Evolutionary conservation across 1,140 invertebrate genomes (phyloP), one percentile per base, ranked within the genome.

Genomic region (Pogonomyrmex barbatus): DNA sequence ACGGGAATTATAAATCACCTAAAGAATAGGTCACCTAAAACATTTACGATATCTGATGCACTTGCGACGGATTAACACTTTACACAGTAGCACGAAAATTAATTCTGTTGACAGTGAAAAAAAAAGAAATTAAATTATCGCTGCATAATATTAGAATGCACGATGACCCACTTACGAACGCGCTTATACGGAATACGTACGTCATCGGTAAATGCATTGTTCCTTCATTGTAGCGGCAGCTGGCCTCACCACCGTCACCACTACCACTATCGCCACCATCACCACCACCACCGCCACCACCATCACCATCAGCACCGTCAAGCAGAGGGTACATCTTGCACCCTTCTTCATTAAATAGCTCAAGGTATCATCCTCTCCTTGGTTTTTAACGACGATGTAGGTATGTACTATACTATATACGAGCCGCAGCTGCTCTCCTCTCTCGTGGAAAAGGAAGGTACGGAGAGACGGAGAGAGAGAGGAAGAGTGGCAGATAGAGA

Each of bases 401-500:
- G 47, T 71, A 81, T 17, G 36, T 67, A n/a, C n/a, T n/a, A n/a
- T n/a, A n/a, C n/a, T n/a, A n/a, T n/a, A n/a, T n/a, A 45, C 45
- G 4, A 33, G 73, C 12, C 24, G 73, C 79, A 70, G 79, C 78
- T 67, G 79, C 79, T 83, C 68, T 83, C 24, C 79, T 83, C 54
- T 83, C 79, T 67, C 33, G 67, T 12, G 42, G 45, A 52, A 36
- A 50, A 82, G 67, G 42, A 36, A 75, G 30, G n/a, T 47, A 79
- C 39, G 8, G 17, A 58, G 30, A 17, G 24, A 65, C 2, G 42
- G 17, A 65, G 54, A 39, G 81, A 56, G 9, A 14, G 30, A 67
- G 52, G 30, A 65, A 60, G 17, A 56, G 30, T 82, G 75, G 67
- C 67, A 94, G 93, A 94, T 94, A 94, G 91, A 91, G 93, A 94